These are phyloP conservation scores for Pangasius sanitwongsei DNA, from an alignment of 2,797 vertebrate genomes.

Conservation along the genomic window DNA sequence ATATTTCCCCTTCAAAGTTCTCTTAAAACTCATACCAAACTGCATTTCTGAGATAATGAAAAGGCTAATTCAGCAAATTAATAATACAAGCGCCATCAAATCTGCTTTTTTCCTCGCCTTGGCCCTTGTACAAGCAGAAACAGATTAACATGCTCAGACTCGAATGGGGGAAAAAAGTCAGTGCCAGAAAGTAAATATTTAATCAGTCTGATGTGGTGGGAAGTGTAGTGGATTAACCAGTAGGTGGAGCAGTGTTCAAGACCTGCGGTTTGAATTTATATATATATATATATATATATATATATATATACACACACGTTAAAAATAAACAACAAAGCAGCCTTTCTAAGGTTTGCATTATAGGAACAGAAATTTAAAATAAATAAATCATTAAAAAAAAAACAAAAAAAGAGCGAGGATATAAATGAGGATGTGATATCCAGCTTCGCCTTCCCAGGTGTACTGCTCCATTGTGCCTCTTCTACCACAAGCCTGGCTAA, in stretches of 20 bases:
- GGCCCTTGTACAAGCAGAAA: not conserved
- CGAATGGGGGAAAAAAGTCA: not conserved
- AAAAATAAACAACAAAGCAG: not conserved
- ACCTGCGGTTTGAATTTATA: conserved; percentile 34
- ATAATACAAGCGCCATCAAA: conserved; percentile 5
- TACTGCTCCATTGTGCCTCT: not conserved
- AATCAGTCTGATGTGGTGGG: conserved; percentile 62
- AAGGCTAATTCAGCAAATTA: conserved; percentile 33
- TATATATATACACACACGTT: not conserved
- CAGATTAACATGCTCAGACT: conserved; percentile 13
- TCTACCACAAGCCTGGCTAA: not conserved
- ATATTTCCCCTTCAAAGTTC: conserved; percentile 36
- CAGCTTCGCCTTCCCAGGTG: not conserved
- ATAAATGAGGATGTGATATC: not conserved
- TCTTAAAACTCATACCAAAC: conserved; percentile 31
- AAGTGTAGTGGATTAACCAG: conserved; percentile 73
- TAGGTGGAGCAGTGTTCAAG: conserved; percentile 76
- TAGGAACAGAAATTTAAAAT: not conserved
- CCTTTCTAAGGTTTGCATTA: not conserved
- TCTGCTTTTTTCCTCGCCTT: not conserved
- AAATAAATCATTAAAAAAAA: too few relatives aligned
- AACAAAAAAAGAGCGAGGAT: not conserved
- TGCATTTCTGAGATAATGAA: conserved; percentile 18
- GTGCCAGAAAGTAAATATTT: conserved; percentile 30
- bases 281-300: not conserved